Evolutionary conservation across 1,140 invertebrate species (phyloP).

Genomic region (Polyergus mexicanus): DNA sequence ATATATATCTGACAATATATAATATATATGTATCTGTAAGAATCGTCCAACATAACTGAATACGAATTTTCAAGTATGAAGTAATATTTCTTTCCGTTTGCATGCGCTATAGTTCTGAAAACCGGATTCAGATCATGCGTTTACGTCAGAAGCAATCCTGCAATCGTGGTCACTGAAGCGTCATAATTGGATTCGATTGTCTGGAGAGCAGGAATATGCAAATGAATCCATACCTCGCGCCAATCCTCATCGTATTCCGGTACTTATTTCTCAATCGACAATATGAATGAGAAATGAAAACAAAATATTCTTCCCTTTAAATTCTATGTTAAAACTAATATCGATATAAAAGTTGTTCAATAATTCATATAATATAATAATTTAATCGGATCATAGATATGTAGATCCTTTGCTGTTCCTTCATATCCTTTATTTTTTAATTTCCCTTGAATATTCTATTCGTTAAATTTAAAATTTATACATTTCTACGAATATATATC

Average conservation of each 20-base stretch:
- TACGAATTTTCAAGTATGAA: conserved; percentile 20
- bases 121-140: conserved; percentile 36
- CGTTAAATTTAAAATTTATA: no score
- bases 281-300: conserved; percentile 54
- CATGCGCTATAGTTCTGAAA: not conserved
- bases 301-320: not conserved
- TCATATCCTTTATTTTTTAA: not conserved
- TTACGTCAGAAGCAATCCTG: conserved; percentile 43
- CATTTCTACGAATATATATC: not conserved
- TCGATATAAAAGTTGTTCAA: not conserved
- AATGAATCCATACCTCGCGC: conserved; percentile 64
- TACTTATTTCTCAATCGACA: conserved; percentile 50
- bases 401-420: not conserved
- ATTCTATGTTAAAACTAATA: not conserved
- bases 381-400: not conserved
- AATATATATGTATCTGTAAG: not conserved
- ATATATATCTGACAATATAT: not conserved
- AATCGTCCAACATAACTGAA: conserved; percentile 16
- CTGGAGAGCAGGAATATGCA: conserved; percentile 74
- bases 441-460: not conserved
- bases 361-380: not conserved
- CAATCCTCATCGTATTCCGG: conserved; percentile 25
- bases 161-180: conserved; percentile 52
- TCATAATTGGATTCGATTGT: conserved; percentile 77
- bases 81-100: conserved; percentile 48